Percentiles rank a stretch among this genome's conserved stretches.
Evolutionary conservation across 2,797 vertebrate genomes (phyloP).

Genomic region (Prunella strophiata): DNA sequence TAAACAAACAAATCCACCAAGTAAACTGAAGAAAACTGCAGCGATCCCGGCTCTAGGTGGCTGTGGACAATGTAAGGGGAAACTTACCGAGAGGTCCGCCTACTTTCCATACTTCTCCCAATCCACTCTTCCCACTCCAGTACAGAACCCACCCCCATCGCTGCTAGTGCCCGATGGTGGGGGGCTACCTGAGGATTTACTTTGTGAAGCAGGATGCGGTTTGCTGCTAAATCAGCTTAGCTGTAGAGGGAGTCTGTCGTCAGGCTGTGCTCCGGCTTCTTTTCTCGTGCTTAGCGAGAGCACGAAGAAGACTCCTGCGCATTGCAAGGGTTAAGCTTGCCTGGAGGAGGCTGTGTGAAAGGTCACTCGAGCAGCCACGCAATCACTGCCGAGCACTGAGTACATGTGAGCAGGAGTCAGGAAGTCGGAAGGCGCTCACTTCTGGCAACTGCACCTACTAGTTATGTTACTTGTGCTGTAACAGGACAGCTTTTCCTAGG

Average conservation of each 20-base stretch:
- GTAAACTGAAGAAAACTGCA: not conserved
- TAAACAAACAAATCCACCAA: not conserved
- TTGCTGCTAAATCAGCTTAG: not conserved
- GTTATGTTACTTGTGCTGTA: not conserved
- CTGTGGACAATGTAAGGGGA: accelerated
- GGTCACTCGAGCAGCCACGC: not conserved
- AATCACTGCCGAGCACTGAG: not conserved
- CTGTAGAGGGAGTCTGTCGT: not conserved
- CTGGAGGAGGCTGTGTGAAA: not conserved
- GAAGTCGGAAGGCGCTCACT: not conserved
- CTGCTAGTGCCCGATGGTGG: not conserved
- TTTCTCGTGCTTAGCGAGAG: not conserved
- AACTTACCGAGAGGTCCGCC: not conserved
- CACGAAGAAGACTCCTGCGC: accelerated
- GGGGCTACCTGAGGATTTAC: not conserved
- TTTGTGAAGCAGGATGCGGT: not conserved
- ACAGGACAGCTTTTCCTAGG: not conserved
- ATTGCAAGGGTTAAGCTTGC: not conserved
- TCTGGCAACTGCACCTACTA: accelerated
- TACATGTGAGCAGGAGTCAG: not conserved
- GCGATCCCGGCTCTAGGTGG: accelerated
- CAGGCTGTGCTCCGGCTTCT: not conserved
- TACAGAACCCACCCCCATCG: not conserved
- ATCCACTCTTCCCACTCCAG: not conserved
- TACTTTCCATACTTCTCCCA: not conserved